Evolutionary conservation across 2,113 vertebrate species (phyloP).

Genomic region (Phrynosoma blainvillii): DNA sequence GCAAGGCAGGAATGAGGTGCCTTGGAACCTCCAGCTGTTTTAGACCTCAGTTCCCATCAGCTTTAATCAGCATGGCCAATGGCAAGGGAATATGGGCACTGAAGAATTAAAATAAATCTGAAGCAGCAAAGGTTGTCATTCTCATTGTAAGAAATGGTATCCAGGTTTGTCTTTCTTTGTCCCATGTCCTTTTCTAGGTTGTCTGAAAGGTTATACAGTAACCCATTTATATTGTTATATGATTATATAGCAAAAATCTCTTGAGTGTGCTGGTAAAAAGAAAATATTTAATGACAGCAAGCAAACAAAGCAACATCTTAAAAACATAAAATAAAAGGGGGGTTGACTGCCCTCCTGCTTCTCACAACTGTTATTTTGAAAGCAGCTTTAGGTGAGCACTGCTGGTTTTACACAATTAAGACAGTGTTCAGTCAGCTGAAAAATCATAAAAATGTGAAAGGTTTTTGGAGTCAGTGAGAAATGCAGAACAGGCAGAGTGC

Average conservation of each 20-base stretch:
- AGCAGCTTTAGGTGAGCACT: neutral
- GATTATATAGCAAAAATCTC: neutral
- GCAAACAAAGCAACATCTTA: neutral
- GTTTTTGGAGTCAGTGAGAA: neutral
- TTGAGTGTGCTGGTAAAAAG: neutral
- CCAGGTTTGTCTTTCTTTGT: neutral
- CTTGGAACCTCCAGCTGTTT: neutral
- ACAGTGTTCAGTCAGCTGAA: neutral
- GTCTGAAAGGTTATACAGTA: neutral
- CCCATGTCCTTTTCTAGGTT: too few relatives aligned
- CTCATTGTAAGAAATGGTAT: neutral
- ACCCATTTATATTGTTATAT: neutral
- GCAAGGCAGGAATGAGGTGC: neutral
- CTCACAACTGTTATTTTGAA: neutral
- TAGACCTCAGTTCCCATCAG: neutral
- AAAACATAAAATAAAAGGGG: neutral
- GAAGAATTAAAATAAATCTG: neutral
- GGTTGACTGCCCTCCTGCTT: neutral
- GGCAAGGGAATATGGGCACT: neutral
- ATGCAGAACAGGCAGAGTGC: neutral
- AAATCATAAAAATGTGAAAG: neutral
- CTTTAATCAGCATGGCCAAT: neutral
- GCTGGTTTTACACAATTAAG: neutral
- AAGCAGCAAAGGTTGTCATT: neutral
- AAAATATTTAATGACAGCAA: neutral